phyloP scores from a whole-genome alignment of 2,797 vertebrate species.

The Trematomus bernacchii region DNA sequence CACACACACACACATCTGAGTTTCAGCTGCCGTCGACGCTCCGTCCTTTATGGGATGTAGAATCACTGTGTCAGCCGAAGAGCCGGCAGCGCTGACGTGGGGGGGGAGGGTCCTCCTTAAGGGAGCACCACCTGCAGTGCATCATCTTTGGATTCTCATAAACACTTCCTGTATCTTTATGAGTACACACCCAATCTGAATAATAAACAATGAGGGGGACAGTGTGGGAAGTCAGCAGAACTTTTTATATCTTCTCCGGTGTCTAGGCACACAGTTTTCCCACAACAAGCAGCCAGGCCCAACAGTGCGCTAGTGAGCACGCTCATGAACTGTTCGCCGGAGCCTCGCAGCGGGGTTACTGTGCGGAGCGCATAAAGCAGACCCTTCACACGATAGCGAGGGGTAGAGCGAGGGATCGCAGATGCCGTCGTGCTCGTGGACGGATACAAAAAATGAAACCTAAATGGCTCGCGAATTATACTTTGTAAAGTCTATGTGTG shows the following conservation, averaged over 20 bases:
- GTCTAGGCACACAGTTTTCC: constrained; percentile 11
- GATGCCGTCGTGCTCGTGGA: no score
- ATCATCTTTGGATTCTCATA: constrained; percentile 55
- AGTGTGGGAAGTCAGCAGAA: constrained; percentile 46
- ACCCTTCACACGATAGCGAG: no score
- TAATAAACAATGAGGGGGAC: constrained; percentile 35
- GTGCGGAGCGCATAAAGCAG: no score
- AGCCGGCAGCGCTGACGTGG: constrained; percentile 29
- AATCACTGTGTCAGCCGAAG: constrained; percentile 42
- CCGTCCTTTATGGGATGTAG: constrained; percentile 33
- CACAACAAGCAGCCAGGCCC: constrained; percentile 11
- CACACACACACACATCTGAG: constrained; percentile 17
- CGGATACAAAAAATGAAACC: no score
- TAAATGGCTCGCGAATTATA: no score
- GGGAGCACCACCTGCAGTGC: constrained; percentile 35
- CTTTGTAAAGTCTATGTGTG: no score
- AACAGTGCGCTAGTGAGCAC: no score
- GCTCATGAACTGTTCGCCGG: no score
- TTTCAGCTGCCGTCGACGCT: constrained; percentile 20
- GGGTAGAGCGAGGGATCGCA: no score
- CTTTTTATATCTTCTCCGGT: constrained; percentile 30
- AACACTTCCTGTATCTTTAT: constrained; percentile 51
- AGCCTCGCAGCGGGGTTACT: no score
- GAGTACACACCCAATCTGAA: constrained; percentile 29
- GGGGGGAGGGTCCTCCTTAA: constrained; percentile 51